Conservation (phyloP, 1,140 invertebrate species). For the Drosophila burlai region DNA sequence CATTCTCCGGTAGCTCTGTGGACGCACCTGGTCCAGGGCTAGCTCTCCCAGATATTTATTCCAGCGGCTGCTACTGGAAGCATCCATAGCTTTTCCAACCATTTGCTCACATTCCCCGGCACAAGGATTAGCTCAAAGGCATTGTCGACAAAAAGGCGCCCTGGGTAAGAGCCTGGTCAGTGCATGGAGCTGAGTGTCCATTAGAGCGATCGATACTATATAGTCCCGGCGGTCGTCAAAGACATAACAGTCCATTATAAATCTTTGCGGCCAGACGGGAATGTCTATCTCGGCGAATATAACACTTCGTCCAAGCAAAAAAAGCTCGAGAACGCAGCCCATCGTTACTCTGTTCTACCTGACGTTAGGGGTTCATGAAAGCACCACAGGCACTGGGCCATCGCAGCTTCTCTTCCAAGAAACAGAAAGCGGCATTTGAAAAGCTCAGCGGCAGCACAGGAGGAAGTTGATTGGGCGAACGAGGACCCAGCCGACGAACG, state of each 20-base stretch:
- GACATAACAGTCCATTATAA: background rate
- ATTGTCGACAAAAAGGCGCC: background rate
- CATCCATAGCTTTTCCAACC: background rate
- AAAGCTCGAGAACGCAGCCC: background rate
- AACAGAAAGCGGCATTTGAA: no score
- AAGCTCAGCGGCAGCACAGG: no score
- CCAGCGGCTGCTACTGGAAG: rapidly evolving
- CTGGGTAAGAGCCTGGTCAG: background rate
- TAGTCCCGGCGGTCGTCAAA: background rate
- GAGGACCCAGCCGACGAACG: no score
- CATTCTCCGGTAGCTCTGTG: no score
- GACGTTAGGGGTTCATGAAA: background rate
- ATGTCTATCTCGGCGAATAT: background rate
- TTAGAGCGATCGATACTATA: background rate
- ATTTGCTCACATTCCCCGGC: background rate
- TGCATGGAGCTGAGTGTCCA: background rate
- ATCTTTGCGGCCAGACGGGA: no score
- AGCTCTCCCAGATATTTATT: no score
- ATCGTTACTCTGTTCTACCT: background rate
- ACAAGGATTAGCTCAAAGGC: background rate
- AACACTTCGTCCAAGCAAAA: background rate
- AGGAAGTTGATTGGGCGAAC: no score
- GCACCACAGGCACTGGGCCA: background rate
- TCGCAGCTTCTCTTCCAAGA: background rate
- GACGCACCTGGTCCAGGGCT: no score